phyloP scores from a whole-genome alignment of 2,113 vertebrate genomes.

The Muntiacus reevesi region DNA sequence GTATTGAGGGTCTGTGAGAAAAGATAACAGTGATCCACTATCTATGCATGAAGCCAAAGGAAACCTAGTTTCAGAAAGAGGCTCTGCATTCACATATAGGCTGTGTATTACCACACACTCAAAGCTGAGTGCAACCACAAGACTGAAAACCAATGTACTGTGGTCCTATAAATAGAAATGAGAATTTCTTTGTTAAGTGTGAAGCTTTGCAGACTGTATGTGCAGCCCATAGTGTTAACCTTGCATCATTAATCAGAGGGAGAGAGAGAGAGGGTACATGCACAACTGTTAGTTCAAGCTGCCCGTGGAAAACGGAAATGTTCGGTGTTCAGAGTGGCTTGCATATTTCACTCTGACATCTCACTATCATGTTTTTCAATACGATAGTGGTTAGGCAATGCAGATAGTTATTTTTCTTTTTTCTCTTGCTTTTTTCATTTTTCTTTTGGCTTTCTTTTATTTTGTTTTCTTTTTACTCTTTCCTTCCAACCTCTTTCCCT shows the following conservation, averaged over 20 bases:
- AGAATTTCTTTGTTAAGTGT: conserved; percentile 23
- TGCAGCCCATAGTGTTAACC: not conserved
- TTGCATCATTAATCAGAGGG: conserved; percentile 20
- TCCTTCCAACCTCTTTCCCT: fast-evolving
- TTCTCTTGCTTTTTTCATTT: not conserved
- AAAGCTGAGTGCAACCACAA: conserved; percentile 36
- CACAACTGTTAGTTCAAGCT: not conserved
- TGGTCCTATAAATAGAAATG: conserved; percentile 59
- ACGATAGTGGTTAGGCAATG: conserved; percentile 25
- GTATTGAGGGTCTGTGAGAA: not conserved
- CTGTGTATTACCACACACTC: conserved; percentile 16
- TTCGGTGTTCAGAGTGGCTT: conserved; percentile 32
- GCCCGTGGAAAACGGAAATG: conserved; percentile 55
- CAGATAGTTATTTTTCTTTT: not conserved
- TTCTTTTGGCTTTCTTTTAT: not conserved
- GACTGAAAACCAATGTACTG: conserved; percentile 21
- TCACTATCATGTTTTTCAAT: conserved; percentile 22
- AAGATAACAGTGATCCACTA: not conserved
- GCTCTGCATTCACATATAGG: not conserved
- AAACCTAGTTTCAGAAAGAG: not conserved
- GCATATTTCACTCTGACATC: conserved; percentile 48
- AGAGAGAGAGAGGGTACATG: not conserved
- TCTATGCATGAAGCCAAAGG: not conserved
- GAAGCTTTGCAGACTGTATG: not conserved
- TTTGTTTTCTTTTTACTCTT: not conserved